A percentile compares a stretch with the other conserved stretches of the same genome.
These are phyloP conservation scores for Epistrophella euchroma DNA, from an alignment of 2,888 invertebrate genomes.

Conservation along the genomic window DNA sequence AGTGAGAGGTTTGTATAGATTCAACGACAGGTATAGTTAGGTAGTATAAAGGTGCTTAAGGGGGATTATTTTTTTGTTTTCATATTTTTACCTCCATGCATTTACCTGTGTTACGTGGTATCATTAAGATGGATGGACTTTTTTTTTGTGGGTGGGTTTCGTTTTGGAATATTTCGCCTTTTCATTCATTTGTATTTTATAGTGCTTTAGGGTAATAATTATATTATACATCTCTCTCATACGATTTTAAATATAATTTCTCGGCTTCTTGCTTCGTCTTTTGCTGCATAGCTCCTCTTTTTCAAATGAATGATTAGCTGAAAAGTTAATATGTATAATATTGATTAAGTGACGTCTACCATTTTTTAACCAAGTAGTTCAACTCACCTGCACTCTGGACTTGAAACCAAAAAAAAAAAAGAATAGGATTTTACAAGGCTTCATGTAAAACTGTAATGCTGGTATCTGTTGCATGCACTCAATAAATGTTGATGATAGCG, in stretches of 20 bases:
- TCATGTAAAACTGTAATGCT: not conserved
- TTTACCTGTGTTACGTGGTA: slow-evolving; percentile 22
- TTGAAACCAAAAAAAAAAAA: not conserved
- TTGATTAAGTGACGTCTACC: slow-evolving; percentile 64
- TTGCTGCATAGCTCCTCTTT: slow-evolving; percentile 21
- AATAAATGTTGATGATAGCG: not conserved
- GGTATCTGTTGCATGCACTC: not conserved
- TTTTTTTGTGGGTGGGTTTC: slow-evolving; percentile 45
- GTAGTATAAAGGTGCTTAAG: not conserved
- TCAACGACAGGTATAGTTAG: slow-evolving; percentile 43
- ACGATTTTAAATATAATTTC: slow-evolving; percentile 17
- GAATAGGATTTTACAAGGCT: not conserved
- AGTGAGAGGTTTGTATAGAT: slow-evolving; percentile 49
- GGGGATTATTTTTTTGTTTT: slow-evolving; percentile 22
- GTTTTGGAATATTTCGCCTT: slow-evolving; percentile 14
- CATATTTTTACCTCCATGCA: slow-evolving; percentile 10
- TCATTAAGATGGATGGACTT: slow-evolving; percentile 46
- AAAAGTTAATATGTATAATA: not conserved
- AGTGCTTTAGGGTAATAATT: slow-evolving; percentile 9
- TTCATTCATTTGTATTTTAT: slow-evolving; percentile 18
- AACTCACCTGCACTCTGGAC: slow-evolving; percentile 1
- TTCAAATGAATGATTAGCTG: slow-evolving; percentile 55
- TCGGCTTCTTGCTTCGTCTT: slow-evolving; percentile 42
- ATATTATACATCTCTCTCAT: slow-evolving; percentile 56
- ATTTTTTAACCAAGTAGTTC: slow-evolving; percentile 55